A percentile compares a stretch with the other conserved stretches of the same genome.
Conservation (phyloP, 2,113 vertebrate species). For the Cyanoramphus novaezelandiae region DNA sequence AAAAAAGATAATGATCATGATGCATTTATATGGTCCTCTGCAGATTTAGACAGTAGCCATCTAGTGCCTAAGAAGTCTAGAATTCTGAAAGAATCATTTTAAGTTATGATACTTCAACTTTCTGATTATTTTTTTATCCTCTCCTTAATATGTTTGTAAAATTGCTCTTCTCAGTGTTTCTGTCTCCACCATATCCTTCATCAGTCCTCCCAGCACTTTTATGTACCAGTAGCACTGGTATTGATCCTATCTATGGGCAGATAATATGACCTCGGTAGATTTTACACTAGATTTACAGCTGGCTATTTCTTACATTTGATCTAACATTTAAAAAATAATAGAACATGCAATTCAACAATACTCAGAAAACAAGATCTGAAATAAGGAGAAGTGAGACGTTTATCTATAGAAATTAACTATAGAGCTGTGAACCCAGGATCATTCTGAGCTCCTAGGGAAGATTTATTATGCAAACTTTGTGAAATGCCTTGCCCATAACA, state of each 20-base stretch:
- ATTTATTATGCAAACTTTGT: background rate
- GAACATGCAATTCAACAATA: background rate
- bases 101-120: background rate
- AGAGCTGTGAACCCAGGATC: background rate
- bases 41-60: background rate
- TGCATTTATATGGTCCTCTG: background rate
- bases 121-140: background rate
- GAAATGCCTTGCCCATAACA: background rate
- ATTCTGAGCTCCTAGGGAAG: background rate
- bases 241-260: background rate
- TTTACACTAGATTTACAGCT: background rate
- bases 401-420: background rate
- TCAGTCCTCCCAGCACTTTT: background rate
- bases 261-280: background rate
- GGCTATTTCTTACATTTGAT: background rate
- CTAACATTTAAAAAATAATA: background rate
- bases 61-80: background rate
- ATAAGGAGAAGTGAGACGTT: background rate
- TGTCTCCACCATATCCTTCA: background rate
- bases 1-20: background rate
- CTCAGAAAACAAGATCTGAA: background rate
- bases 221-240: background rate
- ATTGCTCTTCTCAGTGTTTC: background rate
- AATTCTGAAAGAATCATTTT: background rate
- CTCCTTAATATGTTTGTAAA: background rate